Conservation (phyloP, 1,140 invertebrate species). For the Acromyrmex heyeri region DNA sequence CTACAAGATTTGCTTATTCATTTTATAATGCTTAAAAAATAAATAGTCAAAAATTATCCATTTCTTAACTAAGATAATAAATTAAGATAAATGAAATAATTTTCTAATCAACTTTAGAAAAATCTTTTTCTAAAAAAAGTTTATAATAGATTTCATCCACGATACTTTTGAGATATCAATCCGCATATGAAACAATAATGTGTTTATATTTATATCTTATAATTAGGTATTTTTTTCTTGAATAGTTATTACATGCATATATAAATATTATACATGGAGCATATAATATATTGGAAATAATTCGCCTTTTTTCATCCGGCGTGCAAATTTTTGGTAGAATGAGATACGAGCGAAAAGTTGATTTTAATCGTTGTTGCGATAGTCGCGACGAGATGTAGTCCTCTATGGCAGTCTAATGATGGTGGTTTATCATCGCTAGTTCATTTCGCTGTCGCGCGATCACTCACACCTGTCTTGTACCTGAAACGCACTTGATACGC, state of each 20-base stretch:
- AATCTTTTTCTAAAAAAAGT: neutral
- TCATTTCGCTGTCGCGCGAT: slow-evolving; percentile 22
- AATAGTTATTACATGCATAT: neutral
- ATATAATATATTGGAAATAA: slow-evolving; percentile 9
- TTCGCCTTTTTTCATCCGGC: neutral
- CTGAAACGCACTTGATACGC: slow-evolving; percentile 22
- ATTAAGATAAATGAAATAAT: neutral
- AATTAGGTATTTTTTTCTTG: neutral
- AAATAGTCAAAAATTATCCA: neutral
- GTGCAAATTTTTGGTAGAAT: slow-evolving; percentile 20
- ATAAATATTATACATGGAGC: neutral
- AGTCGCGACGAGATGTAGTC: neutral
- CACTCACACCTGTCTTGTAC: slow-evolving; percentile 14
- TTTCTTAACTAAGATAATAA: neutral
- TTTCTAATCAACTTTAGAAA: neutral
- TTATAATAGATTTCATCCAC: neutral
- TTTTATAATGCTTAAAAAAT: neutral
- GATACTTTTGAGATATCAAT: neutral
- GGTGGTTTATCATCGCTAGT: slow-evolving; percentile 24
- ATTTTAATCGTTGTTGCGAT: slow-evolving; percentile 44
- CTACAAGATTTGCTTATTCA: neutral
- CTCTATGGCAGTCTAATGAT: slow-evolving; percentile 29
- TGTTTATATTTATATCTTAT: neutral
- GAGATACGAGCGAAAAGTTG: slow-evolving; percentile 11
- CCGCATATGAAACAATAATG: neutral